These are phyloP conservation scores for Menura novaehollandiae DNA, from an alignment of 2,113 vertebrate genomes.

Conservation along the genomic window DNA sequence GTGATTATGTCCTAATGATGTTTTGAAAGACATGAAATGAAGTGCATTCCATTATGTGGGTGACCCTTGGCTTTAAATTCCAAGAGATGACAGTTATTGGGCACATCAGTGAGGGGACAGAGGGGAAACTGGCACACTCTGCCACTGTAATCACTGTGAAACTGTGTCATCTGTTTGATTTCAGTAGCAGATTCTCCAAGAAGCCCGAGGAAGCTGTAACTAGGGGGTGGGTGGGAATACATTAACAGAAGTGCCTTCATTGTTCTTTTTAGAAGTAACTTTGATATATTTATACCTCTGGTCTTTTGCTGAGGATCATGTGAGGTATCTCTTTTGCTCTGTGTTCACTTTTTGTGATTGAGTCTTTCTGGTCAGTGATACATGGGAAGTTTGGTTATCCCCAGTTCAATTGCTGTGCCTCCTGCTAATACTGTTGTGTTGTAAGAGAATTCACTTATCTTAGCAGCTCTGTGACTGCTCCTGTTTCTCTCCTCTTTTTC, in stretches of 20 bases:
- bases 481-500: background rate
- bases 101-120: background rate
- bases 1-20: background rate
- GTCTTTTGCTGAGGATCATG: background rate
- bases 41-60: background rate
- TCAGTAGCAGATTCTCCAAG: background rate
- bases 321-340: conserved; percentile 3
- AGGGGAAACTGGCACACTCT: background rate
- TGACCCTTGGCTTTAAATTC: conserved; percentile 1
- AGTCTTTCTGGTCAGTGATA: conserved; percentile 5
- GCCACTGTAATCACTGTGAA: background rate
- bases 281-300: conserved; percentile 17
- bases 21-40: background rate
- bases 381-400: background rate
- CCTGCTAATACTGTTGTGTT: background rate
- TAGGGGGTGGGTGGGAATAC: background rate
- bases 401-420: background rate
- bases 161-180: background rate
- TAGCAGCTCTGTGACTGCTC: background rate
- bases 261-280: background rate
- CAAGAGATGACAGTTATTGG: background rate
- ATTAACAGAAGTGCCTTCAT: background rate
- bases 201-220: background rate
- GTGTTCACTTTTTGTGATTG: background rate
- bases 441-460: background rate